Base-by-base conservation (phyloP, 2,797 vertebrate species). In the Columba guinea region DNA sequence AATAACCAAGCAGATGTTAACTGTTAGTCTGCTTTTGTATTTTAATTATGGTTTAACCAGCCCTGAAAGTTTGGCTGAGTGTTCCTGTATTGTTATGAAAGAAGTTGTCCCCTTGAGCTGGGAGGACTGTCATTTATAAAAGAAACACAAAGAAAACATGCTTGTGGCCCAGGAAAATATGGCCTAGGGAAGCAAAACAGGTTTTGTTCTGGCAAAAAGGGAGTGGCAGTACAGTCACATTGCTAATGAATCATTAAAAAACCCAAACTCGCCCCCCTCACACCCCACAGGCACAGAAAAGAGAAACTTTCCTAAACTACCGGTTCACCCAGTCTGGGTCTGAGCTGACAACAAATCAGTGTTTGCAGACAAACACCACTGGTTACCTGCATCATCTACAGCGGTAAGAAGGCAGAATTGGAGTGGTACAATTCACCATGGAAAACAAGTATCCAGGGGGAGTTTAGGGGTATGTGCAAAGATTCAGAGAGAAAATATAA, bases 161-260 rank as follows among this genome's bases (percentile, higher is more conserved):
- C 41, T 68, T 5, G 8, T 15, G 46, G 34, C 51, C 0, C 5
- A 79, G 35, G 46, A 89, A 94, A 93, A 85, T 2, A 34, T 48
- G 92, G 91, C 89, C 92, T 73, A 64, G 56, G 65, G 87, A 78
- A 81, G 87, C 26, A 88, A 92, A 96, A 89, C 91, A 87, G 83
- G 93, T 94, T 90, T 87, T 79, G 49, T 67, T 84, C 77, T 56
- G 13, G 70, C 39, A 56, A 74, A 84, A 91, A 87, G 88, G 94
- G 94, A 97, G 94, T n/a, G 89, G 83, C 70, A 34, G 28, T 64
- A 83, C 39, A 91, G 86, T 83, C 65, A 49, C 32, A 24, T 1
- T 26, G 44, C 35, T 24, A 73, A 94, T 83, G 77, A 93, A 71
- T 58, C 76, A 79, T 26, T 52, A 41, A 67, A 69, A 69, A 84